Percentiles rank a stretch among this genome's conserved stretches.
phyloP scores from a whole-genome alignment of 2,797 vertebrate species.

The Clarias pachynema region DNA sequence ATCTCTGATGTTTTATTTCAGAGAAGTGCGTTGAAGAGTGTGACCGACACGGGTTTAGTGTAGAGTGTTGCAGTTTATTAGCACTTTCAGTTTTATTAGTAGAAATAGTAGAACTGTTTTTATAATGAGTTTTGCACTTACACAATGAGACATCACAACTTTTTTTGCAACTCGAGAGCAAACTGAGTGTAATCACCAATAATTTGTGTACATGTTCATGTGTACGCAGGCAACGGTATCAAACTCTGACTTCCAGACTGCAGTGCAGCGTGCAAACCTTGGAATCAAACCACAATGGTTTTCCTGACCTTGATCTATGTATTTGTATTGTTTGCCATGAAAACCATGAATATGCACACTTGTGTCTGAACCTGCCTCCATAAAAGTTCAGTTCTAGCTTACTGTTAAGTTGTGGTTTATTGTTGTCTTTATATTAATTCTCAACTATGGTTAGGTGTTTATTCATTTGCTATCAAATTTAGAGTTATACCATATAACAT shows the following conservation, averaged over 20 bases:
- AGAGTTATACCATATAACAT: background rate
- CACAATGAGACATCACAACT: background rate
- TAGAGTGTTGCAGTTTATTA: conserved; percentile 3
- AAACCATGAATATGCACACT: no score
- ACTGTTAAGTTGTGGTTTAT: background rate
- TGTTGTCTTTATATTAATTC: background rate
- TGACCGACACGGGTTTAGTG: background rate
- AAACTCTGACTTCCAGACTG: no score
- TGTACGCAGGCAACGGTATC: no score
- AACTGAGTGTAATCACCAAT: background rate
- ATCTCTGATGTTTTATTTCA: conserved; percentile 6
- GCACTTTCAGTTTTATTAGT: background rate
- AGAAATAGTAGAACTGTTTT: background rate
- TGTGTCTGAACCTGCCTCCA: no score
- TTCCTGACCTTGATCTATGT: no score
- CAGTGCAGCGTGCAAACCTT: no score
- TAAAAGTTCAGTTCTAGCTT: background rate
- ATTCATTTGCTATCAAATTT: background rate
- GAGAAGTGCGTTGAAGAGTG: background rate
- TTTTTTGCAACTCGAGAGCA: background rate
- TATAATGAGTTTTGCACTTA: background rate
- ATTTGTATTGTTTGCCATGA: no score
- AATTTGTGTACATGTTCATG: background rate
- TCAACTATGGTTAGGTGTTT: background rate
- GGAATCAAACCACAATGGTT: no score